Base-by-base conservation (phyloP, 2,888 invertebrate genomes). In the Deroplatys truncata region DNA sequence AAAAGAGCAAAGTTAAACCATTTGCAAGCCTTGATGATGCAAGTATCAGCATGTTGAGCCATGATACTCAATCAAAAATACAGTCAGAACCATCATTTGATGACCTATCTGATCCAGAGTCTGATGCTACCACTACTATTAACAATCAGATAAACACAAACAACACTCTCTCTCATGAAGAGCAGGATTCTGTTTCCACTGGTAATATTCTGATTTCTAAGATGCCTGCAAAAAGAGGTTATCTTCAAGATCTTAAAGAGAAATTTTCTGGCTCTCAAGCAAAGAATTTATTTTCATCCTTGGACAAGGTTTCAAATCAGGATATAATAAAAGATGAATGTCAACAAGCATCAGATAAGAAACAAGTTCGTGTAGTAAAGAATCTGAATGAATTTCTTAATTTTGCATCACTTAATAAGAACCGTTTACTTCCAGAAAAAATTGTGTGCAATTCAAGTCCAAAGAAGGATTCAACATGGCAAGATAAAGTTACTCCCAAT, bases 351-450 rank as follows among this genome's bases (percentile, higher is more conserved):
- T 89, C 87, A 91, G 92, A 90, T 84, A 93, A 92, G 87, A 35
- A 90, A 43, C 91, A 92, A 84, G 93, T 93, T 0, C 94, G 94
- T 88, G 94, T 95, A 16, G 97, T 98, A 4, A 97, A 96, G 93
- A 98, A 98, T 93, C 94, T 98, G 82, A 97, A 97, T 92, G 98
- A 98, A 93, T 98, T 98, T 93, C 94, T 97, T 0, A 97, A 96
- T 92, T 96, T 98, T 92, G 96, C 97, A 0, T 95, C 96, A 3
- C 94, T 95, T 2, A 96, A 95, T 92, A 96, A 96, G 93, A 95
- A 93, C 92, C 95, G 86, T 43, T 84, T 89, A 9, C 84, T 86
- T 84, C 88, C 89, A 89, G 90, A 90, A 3, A 89, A 89, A 84
- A 87, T 86, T 72, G 82, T 89, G 35, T 85, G 89, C 31, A 89